These are phyloP conservation scores for Papilio glaucus DNA, from an alignment of 1,140 invertebrate species.

Conservation along the genomic window DNA sequence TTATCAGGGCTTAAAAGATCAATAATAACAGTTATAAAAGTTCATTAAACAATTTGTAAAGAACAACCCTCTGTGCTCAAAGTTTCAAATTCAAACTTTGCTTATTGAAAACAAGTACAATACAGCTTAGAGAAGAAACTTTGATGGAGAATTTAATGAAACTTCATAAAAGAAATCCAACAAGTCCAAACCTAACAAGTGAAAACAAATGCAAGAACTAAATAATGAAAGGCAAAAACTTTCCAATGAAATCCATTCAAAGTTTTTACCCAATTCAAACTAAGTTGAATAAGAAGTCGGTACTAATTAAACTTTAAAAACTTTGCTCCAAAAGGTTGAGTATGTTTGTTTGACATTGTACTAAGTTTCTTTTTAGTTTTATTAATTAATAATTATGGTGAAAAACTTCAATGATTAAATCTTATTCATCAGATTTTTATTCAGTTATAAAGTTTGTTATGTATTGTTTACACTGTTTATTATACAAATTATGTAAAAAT, in stretches of 20 bases:
- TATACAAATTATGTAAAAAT: too few relatives aligned
- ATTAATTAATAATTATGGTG: not conserved
- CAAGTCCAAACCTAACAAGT: slow-evolving; percentile 56
- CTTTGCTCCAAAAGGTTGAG: slow-evolving; percentile 45
- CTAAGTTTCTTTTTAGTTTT: slow-evolving; percentile 17
- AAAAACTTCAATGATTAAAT: slow-evolving; percentile 25
- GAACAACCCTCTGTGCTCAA: not conserved
- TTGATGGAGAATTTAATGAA: slow-evolving; percentile 61
- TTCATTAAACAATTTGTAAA: slow-evolving; percentile 17
- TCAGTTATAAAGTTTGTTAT: too few relatives aligned
- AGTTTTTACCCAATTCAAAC: slow-evolving; percentile 72
- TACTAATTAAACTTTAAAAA: slow-evolving; percentile 68
- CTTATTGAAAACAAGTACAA: slow-evolving; percentile 40
- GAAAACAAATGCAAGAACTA: slow-evolving; percentile 67
- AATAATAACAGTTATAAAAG: not conserved
- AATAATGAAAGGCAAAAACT: slow-evolving; percentile 75
- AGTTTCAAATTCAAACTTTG: slow-evolving; percentile 32
- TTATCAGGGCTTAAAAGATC: not conserved
- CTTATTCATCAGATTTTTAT: slow-evolving; percentile 8
- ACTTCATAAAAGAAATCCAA: slow-evolving; percentile 59
- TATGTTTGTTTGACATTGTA: slow-evolving; percentile 51
- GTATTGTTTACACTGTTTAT: too few relatives aligned
- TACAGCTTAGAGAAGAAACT: slow-evolving; percentile 42
- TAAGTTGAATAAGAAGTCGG: slow-evolving; percentile 60
- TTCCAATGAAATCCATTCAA: slow-evolving; percentile 74